Conservation (phyloP, 2,888 invertebrate genomes). For the Cephonodes hylas region DNA sequence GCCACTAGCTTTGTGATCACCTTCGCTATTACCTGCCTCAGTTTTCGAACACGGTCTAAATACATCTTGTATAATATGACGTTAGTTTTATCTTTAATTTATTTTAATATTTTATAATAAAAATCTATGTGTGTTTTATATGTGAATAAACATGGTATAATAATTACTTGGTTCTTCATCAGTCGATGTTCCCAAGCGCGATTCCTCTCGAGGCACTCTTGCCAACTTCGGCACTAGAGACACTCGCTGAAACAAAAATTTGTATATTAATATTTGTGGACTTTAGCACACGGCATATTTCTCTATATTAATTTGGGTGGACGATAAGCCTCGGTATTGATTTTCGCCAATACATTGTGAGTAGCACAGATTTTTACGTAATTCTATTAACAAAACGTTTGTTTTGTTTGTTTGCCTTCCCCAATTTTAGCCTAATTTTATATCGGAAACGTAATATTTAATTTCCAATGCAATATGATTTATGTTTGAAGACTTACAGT, state of each 20-base stretch:
- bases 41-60: too few species aligned
- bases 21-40: too few species aligned
- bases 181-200: slow-evolving; percentile 39
- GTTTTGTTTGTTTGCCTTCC: not conserved
- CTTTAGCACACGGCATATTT: not conserved
- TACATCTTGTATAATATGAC: not conserved
- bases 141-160: not conserved
- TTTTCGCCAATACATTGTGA: not conserved
- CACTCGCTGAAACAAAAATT: slow-evolving; percentile 52
- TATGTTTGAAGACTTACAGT: too few species aligned
- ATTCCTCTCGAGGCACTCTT: slow-evolving; percentile 60
- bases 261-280: too few species aligned
- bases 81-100: too few species aligned
- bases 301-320: not conserved
- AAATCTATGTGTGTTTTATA: too few species aligned
- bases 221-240: slow-evolving; percentile 51
- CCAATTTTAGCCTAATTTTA: not conserved
- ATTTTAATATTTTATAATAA: not conserved
- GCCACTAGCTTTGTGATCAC: too few species aligned
- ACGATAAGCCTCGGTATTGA: not conserved
- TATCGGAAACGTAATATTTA: too few species aligned
- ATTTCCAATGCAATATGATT: too few species aligned
- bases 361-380: too few species aligned
- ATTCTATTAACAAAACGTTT: too few species aligned
- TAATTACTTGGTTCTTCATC: slow-evolving; percentile 9